Evolutionary conservation across 2,888 invertebrate genomes (phyloP), one percentile per base, ranked within the genome.

Genomic region (Germaria angustata): DNA sequence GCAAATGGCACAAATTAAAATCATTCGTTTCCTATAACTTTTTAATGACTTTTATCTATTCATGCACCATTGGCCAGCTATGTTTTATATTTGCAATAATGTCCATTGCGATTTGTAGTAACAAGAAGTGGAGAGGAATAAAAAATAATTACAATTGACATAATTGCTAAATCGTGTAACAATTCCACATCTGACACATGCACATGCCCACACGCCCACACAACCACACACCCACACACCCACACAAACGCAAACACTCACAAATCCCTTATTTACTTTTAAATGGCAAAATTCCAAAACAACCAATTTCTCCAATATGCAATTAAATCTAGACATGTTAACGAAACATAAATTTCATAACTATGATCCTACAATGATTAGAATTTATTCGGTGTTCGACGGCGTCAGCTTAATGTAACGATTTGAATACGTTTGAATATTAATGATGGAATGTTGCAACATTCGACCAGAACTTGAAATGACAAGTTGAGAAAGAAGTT

Each of bases 121-220:
- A 46, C 28, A 61, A 34, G 22, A 49, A 49, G 6, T 46, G 11
- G 7, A 55, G 32, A 51, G 49, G 32, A 51, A 57, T 71, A 63
- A 55, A 72, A 44, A 55, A 71, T 71, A 78, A 79, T 79, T 79
- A 65, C 49, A 57, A 49, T 32, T 72, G 78, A 79, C 78, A 72
- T 79, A 72, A 79, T 72, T 79, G 78, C 78, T 65, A 79, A 79
- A 79, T 79, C 71, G 65, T 79, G 71, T 72, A 65, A 65, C 65
- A 79, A 44, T 57, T 65, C 49, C 28, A 20, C 55, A 57, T 65
- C n/a, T n/a, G n/a, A n/a, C n/a, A n/a, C n/a, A n/a, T n/a, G n/a
- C n/a, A n/a, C n/a, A n/a, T n/a, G n/a, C n/a, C n/a, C 20, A 71
- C 32, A 20, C 39, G n/a, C n/a, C n/a, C n/a, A n/a, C n/a, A n/a